These are phyloP conservation scores for Pogonus chalceus DNA, from an alignment of 1,140 invertebrate genomes.

Conservation along the genomic window DNA sequence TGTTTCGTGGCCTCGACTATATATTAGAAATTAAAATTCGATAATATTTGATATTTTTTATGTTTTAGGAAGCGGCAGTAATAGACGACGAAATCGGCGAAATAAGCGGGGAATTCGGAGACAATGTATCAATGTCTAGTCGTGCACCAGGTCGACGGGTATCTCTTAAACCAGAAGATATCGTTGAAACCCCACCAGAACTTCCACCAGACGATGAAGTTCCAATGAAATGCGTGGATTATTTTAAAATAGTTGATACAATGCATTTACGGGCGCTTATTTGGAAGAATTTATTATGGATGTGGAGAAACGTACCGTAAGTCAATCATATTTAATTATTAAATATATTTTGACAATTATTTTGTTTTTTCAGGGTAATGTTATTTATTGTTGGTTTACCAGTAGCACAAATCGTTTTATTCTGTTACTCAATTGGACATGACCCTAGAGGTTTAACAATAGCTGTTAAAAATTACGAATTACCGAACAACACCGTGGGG, in stretches of 20 bases:
- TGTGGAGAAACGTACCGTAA: constrained; percentile 83
- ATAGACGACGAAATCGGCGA: constrained; percentile 56
- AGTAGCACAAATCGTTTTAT: constrained; percentile 88
- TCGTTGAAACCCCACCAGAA: constrained; percentile 33
- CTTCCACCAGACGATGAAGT: constrained; percentile 46
- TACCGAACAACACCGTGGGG: constrained; percentile 45
- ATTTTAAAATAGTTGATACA: constrained; percentile 52
- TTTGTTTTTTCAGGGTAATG: constrained; percentile 55
- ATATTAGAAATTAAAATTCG: too few species aligned
- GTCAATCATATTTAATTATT: constrained; percentile 17
- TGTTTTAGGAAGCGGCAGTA: constrained; percentile 49
- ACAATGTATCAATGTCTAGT: constrained; percentile 66
- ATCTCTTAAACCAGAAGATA: constrained; percentile 13
- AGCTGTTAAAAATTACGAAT: constrained; percentile 79
- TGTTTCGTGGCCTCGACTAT: too few species aligned
- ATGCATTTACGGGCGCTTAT: constrained; percentile 73
- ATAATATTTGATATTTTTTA: constrained; percentile 19
- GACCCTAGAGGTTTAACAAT: constrained; percentile 76
- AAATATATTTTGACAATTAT: constrained; percentile 3
- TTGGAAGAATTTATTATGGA: constrained; percentile 86
- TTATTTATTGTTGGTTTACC: constrained; percentile 87
- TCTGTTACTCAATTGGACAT: constrained; percentile 87
- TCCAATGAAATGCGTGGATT: constrained; percentile 40
- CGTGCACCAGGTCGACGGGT: constrained; percentile 38
- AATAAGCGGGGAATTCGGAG: constrained; percentile 77